These are phyloP conservation scores for Scomber scombrus DNA, from an alignment of 2,113 vertebrate species.

Conservation along the genomic window DNA sequence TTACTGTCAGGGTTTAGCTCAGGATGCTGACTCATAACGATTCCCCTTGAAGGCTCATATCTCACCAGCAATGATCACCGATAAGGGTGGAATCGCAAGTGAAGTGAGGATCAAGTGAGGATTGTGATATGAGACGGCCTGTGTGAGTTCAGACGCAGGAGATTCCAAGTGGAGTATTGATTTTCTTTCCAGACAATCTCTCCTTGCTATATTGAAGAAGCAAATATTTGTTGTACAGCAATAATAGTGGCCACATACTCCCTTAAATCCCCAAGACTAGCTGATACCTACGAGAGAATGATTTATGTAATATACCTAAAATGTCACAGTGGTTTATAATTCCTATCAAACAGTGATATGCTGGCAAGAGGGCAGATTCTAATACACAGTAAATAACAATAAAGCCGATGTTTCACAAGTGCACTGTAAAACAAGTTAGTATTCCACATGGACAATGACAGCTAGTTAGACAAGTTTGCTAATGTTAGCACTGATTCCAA, in stretches of 20 bases:
- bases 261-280: constrained; percentile 24
- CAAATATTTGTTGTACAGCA: constrained; percentile 50
- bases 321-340: constrained; percentile 49
- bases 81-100: constrained; percentile 27
- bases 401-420: neutral
- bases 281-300: constrained; percentile 1
- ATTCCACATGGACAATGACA: too few species aligned
- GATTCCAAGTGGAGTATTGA: constrained; percentile 43
- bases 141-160: neutral
- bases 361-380: neutral
- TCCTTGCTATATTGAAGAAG: constrained; percentile 27
- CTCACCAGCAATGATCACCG: constrained; percentile 13
- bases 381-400: neutral
- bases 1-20: constrained; percentile 28
- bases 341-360: constrained; percentile 15
- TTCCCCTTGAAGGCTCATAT: constrained; percentile 31
- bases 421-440: neutral
- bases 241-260: constrained; percentile 23
- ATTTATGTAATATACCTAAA: constrained; percentile 38
- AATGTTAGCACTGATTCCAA: neutral
- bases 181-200: constrained; percentile 41
- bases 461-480: neutral
- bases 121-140: constrained; percentile 25
- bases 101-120: constrained; percentile 55
- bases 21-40: constrained; percentile 33